These are phyloP conservation scores for Lota lota DNA, from an alignment of 2,113 vertebrate genomes.

Conservation along the genomic window DNA sequence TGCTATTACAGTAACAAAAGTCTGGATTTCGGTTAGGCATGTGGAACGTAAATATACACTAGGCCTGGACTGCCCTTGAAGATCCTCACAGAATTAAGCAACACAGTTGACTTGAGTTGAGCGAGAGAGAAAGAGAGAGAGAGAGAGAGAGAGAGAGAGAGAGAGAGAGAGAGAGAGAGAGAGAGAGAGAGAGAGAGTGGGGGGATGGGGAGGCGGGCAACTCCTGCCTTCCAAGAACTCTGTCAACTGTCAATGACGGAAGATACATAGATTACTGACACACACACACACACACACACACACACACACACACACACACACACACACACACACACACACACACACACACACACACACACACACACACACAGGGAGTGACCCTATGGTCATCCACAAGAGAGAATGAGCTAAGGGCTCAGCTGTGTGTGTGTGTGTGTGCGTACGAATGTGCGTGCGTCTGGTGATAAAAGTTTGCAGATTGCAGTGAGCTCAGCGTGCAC, in stretches of 20 bases:
- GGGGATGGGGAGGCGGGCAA: neutral
- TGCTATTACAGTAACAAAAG: too few species aligned
- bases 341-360: neutral
- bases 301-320: neutral
- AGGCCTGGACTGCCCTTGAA: too few species aligned
- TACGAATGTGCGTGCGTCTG: neutral
- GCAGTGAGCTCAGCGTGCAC: constrained; percentile 32
- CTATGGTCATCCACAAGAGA: neutral
- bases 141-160: too few species aligned
- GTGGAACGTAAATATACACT: too few species aligned
- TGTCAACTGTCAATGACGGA: neutral
- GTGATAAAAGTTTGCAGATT: constrained; percentile 30
- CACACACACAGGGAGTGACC: neutral
- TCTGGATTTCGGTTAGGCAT: too few species aligned
- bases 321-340: constrained; percentile 1
- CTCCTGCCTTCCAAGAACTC: neutral
- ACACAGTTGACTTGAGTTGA: neutral
- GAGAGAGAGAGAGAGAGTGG: neutral
- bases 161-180: neutral
- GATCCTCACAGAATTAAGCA: too few species aligned
- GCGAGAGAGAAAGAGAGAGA: neutral
- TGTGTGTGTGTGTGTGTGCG: neutral
- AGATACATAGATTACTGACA: neutral
- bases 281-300: neutral
- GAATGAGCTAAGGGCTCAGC: neutral